Evolutionary conservation across 1,140 invertebrate species (phyloP), one percentile per base, ranked within the genome.

Genomic region (Onthophagus taurus): DNA sequence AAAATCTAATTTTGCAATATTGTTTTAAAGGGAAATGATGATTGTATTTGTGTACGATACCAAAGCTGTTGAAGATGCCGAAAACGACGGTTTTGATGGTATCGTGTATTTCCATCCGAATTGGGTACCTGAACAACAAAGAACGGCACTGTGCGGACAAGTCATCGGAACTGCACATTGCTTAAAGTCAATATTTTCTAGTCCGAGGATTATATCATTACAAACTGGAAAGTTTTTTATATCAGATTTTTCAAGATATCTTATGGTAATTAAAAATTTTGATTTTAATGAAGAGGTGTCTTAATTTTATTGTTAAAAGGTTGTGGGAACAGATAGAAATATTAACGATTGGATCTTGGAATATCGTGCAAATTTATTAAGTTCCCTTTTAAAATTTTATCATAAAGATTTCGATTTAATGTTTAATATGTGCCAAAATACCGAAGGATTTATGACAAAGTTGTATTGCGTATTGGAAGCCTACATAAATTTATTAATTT

Each of bases 21-120:
- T 44, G 8, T 33, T 42, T 72, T 72, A 26, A 58, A 87, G 83
- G 65, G 85, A 89, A 71, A 83, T 88, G 67, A 81, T 86, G 73
- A 87, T 90, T 66, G 80, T 89, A 44, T 89, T 90, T 69, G 75
- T 89, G 33, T 91, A 89, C 52, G 85, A 89, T 67, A 83, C 78
- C n/a, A 69, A 79, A 57, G 75, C 74, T 55, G 80, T 84, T 59
- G 72, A 75, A 52, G 71, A 74, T 24, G 86, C 89, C 63, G 82
- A 83, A 48, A 85, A 89, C 64, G 86, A 91, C 67, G 84, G 85
- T n/a, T 78, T 81, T 37, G 76, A 85, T 35, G 84, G 86, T 12
- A 80, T 91, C 37, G 66, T 89, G n/a, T 91, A 89, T 58, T 91
- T 89, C 64, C 82, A 89, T 67, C 87, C 87, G 2, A 75, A 78